A percentile compares a stretch with the other conserved stretches of the same genome.
Conservation (phyloP, 2,113 vertebrate species). For the Neopipo cinnamomea region DNA sequence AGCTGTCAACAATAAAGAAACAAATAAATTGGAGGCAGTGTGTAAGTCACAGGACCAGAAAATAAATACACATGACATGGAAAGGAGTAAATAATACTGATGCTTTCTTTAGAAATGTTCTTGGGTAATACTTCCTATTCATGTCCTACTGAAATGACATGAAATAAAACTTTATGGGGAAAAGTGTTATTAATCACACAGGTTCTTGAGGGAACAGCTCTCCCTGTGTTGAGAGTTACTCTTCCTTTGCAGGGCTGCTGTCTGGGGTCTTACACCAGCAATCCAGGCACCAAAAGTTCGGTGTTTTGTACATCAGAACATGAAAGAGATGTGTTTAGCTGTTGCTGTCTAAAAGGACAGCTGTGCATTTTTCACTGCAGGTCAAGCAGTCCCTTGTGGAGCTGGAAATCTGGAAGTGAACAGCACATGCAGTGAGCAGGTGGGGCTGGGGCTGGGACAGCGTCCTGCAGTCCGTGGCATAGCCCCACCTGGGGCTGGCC, state of each 20-base stretch:
- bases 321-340: not conserved
- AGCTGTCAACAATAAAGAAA: slow-evolving; percentile 73
- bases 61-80: slow-evolving; percentile 53
- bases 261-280: not conserved
- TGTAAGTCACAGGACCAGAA: slow-evolving; percentile 83
- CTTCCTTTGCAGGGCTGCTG: not conserved
- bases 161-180: slow-evolving; percentile 13
- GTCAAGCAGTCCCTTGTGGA: not conserved
- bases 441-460: not conserved
- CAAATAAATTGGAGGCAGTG: slow-evolving; percentile 81
- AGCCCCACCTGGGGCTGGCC: not conserved
- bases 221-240: not conserved
- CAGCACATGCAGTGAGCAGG: not conserved
- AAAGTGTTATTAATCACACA: not conserved
- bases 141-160: not conserved
- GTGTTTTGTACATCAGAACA: not conserved
- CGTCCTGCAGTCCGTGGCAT: not conserved
- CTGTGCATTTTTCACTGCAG: not conserved
- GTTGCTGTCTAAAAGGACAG: not conserved
- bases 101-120: slow-evolving; percentile 40
- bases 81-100: slow-evolving; percentile 55
- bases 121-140: slow-evolving; percentile 11
- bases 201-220: not conserved
- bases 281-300: not conserved
- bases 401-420: not conserved